These are phyloP conservation scores for Rhynchonycteris naso DNA, from an alignment of 2,797 vertebrate genomes.

Conservation along the genomic window DNA sequence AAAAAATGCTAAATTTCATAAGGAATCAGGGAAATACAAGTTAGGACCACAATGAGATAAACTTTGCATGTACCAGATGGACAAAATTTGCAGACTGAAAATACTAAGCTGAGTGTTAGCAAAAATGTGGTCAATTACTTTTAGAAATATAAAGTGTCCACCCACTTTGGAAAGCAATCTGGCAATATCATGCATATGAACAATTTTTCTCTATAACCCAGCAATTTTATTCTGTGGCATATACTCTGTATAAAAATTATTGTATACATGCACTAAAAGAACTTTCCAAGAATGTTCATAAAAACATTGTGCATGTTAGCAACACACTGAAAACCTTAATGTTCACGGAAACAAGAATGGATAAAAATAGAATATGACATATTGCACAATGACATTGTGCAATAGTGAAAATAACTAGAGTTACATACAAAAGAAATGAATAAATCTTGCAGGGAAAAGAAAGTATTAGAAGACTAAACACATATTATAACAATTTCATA, in stretches of 20 bases:
- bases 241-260: not conserved
- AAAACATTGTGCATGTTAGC: not conserved
- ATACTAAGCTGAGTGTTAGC: not conserved
- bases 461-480: not conserved
- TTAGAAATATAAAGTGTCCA: not conserved
- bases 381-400: not conserved
- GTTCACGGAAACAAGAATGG: not conserved
- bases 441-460: not conserved
- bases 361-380: not conserved
- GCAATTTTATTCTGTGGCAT: not conserved
- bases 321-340: not conserved
- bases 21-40: not conserved
- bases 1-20: not conserved
- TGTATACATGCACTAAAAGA: not conserved
- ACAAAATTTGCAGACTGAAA: not conserved
- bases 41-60: not conserved
- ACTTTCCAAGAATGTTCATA: constrained; percentile 12
- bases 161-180: not conserved
- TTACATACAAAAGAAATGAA: not conserved
- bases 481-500: not conserved
- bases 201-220: not conserved
- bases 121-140: not conserved
- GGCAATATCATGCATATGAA: not conserved
- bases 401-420: constrained; percentile 3
- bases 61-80: not conserved